Base-by-base conservation (phyloP, 2,113 vertebrate genomes). In the Syngnathus scovelli region DNA sequence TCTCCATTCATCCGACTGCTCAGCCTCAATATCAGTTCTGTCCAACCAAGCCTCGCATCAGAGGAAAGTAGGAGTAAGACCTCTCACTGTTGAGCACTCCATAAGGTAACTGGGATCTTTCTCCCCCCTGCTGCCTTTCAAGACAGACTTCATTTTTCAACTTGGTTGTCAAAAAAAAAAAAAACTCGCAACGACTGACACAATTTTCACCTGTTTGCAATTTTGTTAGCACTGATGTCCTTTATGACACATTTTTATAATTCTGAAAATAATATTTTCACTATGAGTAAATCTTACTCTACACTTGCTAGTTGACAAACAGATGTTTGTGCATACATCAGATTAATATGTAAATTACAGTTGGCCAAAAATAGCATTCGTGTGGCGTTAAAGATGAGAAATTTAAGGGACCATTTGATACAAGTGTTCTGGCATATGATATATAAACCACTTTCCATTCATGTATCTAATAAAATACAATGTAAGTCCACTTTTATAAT, bases 1-100 rank as follows among this genome's bases (percentile, higher is more conserved):
- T 88, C 85, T 83, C 79, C 78, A 81, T 87, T 89, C 85, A 87
- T 87, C 84, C 83, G 78, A 79, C 78, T 64, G 83, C 81, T 87
- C 80, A 85, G 83, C 84, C 83, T 55, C 61, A 19, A 67, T 85
- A 87, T 86, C 79, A 77, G 82, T 85, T 85, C 83, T 81, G 83
- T 87, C 80, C 86, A 83, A 66, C 78, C 78, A 73, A 56, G 78
- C 79, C 78, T 74, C 74, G 58, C 84, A 83, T 86, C 82, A 77
- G 73, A 84, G 83, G 79, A 86, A 81, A 85, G 80, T 76, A 72
- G 78, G 80, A 87, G 83, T 81, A 82, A 76, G 85, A 87, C 80
- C 76, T 72, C 81, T 86, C 48, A 68, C 85, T 86, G 84, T 81
- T 83, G 69, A 84, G 86, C 83, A 86, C 83, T 86, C 78, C 69